Conservation (phyloP, 2,888 invertebrate species). For the Stenoptilia bipunctidactyla region DNA sequence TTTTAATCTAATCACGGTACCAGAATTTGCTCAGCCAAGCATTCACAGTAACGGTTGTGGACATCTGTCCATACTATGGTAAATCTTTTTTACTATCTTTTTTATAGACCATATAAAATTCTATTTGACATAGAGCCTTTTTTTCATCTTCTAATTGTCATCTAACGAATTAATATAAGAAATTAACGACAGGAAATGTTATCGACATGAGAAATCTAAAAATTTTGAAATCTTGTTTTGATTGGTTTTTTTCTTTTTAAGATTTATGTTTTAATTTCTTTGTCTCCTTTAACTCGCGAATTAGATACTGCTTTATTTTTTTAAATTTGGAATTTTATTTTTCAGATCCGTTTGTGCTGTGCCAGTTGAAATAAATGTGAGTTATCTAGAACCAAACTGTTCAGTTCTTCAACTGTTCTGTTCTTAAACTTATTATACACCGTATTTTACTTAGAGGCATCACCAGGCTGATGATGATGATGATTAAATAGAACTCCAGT, state of each 20-base stretch:
- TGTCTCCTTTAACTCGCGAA: background rate
- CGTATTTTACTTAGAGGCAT: too few relatives aligned
- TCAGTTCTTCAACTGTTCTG: too few relatives aligned
- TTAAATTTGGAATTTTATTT: too few relatives aligned
- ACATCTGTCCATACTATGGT: constrained; percentile 60
- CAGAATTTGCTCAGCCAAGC: constrained; percentile 59
- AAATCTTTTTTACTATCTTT: constrained; percentile 30
- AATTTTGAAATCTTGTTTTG: constrained; percentile 1
- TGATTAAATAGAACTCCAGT: too few relatives aligned
- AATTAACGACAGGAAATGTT: constrained; percentile 39
- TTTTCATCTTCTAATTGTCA: constrained; percentile 30
- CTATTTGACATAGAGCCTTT: constrained; percentile 32
- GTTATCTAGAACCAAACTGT: too few relatives aligned
- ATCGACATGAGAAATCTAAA: constrained; percentile 36
- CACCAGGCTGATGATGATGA: too few relatives aligned
- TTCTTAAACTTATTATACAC: too few relatives aligned
- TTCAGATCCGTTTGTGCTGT: too few relatives aligned
- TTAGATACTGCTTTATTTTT: too few relatives aligned
- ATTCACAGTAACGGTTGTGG: constrained; percentile 35
- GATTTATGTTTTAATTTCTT: background rate
- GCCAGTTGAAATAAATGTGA: too few relatives aligned
- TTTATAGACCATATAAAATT: constrained; percentile 27
- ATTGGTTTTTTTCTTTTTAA: background rate
- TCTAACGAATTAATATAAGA: constrained; percentile 32
- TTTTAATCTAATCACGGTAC: constrained; percentile 71